Conservation (phyloP, 2,888 invertebrate genomes). For the Taenaris catops region DNA sequence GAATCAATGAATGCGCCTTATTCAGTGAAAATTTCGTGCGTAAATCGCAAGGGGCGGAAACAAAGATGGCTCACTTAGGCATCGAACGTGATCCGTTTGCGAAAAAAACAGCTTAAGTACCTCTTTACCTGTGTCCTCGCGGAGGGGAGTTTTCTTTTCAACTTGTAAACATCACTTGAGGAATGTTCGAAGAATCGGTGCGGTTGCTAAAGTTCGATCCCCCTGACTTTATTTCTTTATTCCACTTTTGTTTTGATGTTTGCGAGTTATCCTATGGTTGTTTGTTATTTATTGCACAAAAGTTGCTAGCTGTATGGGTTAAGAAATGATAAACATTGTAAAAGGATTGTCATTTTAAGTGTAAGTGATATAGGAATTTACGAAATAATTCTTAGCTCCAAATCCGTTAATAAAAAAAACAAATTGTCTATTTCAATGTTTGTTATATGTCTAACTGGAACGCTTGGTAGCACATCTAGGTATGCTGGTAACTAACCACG, state of each 20-base stretch:
- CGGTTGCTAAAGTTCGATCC: conserved; percentile 48
- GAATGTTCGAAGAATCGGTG: conserved; percentile 58
- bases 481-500: too few species aligned
- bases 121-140: conserved; percentile 35
- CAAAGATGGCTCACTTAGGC: conserved; percentile 74
- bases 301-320: conserved; percentile 1
- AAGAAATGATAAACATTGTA: not conserved
- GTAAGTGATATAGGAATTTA: too few species aligned
- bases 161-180: conserved; percentile 65
- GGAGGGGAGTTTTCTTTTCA: conserved; percentile 48
- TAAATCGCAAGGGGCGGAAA: conserved; percentile 55
- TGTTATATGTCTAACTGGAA: too few species aligned
- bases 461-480: too few species aligned
- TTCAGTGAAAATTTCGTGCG: conserved; percentile 51
- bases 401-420: too few species aligned
- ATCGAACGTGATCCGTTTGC: conserved; percentile 76
- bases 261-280: conserved; percentile 2
- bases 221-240: conserved; percentile 31
- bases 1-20: conserved; percentile 62
- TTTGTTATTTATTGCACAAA: conserved; percentile 8
- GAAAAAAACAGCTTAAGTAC: conserved; percentile 51
- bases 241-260: conserved; percentile 10
- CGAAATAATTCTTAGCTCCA: too few species aligned
- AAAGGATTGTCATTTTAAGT: too few species aligned
- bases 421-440: too few species aligned